Conservation (phyloP, 2,888 invertebrate species). For the Oscheius sp. region DNA sequence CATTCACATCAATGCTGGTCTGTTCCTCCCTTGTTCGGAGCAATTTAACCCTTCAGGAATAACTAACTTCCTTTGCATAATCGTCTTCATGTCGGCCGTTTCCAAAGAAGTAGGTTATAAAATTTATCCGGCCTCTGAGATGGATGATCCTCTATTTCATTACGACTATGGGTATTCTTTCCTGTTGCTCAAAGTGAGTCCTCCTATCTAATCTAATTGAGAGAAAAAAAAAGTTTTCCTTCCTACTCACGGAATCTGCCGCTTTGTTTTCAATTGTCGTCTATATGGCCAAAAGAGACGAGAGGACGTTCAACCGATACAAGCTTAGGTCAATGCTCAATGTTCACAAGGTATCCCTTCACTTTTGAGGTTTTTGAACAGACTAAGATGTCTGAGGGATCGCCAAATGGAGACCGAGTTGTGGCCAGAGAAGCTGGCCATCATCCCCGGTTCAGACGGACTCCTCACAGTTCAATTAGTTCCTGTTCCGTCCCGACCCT, state of each 20-base stretch:
- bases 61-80: slow-evolving; percentile 69
- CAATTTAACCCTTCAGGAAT: slow-evolving; percentile 57
- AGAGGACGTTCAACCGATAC: slow-evolving; percentile 71
- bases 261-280: slow-evolving; percentile 71
- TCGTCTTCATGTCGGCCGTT: slow-evolving; percentile 71
- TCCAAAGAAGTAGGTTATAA: slow-evolving; percentile 73
- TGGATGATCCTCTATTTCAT: slow-evolving; percentile 73
- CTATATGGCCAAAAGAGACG: slow-evolving; percentile 73
- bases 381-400: slow-evolving; percentile 3
- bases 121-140: slow-evolving; percentile 68
- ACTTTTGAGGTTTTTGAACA: neutral
- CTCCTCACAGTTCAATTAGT: slow-evolving; percentile 22
- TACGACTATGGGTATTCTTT: slow-evolving; percentile 72
- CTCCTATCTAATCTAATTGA: neutral
- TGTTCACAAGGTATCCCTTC: slow-evolving; percentile 16
- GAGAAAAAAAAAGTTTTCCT: slow-evolving; percentile 57
- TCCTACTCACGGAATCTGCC: slow-evolving; percentile 69
- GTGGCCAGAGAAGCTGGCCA: slow-evolving; percentile 9
- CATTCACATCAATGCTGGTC: slow-evolving; percentile 71
- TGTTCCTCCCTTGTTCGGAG: neutral
- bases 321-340: slow-evolving; percentile 60
- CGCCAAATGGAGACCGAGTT: slow-evolving; percentile 5
- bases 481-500: slow-evolving; percentile 12
- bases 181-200: slow-evolving; percentile 65
- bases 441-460: slow-evolving; percentile 1